phyloP scores from a whole-genome alignment of 2,888 invertebrate species.

The Athalia cordata region DNA sequence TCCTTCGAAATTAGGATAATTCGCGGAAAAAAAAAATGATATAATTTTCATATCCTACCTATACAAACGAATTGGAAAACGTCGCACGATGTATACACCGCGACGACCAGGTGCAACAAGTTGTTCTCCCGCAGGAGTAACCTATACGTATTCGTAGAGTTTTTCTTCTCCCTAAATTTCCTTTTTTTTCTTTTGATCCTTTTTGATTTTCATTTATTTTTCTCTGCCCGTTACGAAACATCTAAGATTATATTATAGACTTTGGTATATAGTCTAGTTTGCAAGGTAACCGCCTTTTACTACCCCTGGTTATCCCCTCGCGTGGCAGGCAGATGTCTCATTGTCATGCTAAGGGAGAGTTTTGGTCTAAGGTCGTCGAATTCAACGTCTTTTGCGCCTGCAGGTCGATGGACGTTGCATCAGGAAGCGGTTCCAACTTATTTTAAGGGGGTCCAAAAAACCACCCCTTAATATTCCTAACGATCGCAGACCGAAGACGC shows the following conservation, averaged over 20 bases:
- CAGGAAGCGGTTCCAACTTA: slow-evolving; percentile 11
- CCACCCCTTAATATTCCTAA: background rate
- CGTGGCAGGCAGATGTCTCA: slow-evolving; percentile 66
- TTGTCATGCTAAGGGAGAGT: slow-evolving; percentile 69
- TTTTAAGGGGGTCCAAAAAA: slow-evolving; percentile 5
- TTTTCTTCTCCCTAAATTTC: background rate
- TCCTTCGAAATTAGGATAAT: background rate
- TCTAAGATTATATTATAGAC: slow-evolving; percentile 30
- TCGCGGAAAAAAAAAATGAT: background rate
- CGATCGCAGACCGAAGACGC: background rate
- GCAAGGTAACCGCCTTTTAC: background rate
- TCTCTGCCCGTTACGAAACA: slow-evolving; percentile 13
- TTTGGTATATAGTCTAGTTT: background rate
- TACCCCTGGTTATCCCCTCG: slow-evolving; percentile 36
- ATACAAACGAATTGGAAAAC: background rate
- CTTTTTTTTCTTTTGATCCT: background rate
- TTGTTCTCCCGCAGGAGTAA: slow-evolving; percentile 24
- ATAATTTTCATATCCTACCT: background rate
- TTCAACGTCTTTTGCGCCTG: slow-evolving; percentile 35
- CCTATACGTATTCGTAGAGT: background rate
- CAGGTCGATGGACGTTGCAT: slow-evolving; percentile 25
- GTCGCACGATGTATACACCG: background rate
- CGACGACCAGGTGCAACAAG: slow-evolving; percentile 22
- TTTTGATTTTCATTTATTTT: background rate
- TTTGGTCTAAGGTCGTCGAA: slow-evolving; percentile 40